Evolutionary conservation across 2,888 invertebrate genomes (phyloP), one percentile per base, ranked within the genome.

Genomic region (Eupithecia abbreviata): DNA sequence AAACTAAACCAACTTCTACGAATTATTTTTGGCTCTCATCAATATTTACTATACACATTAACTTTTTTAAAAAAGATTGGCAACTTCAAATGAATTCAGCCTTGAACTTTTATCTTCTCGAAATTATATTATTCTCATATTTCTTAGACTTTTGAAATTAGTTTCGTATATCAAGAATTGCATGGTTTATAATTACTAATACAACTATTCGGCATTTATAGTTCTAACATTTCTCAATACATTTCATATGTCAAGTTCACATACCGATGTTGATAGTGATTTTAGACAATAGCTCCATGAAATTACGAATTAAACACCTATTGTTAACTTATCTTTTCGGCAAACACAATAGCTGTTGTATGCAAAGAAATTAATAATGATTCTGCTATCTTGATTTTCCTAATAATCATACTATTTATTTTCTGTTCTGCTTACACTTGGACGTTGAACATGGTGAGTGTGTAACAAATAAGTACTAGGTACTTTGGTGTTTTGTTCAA

Each of bases 371-470:
- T 82, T 82, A 83, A 80, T 77, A 86, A 84, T 82, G 80, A 82
- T 75, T 82, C 81, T 80, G 51, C 74, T 80, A 83, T 82, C 85
- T 85, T 84, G 84, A 87, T 90, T 86, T 87, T 83, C 83, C 79
- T 89, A 86, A 89, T 84, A 79, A 79, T 82, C 18, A 12, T 4
- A 12, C 30, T 87, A 88, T 85, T 88, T 68, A 45, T 83, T 90
- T 90, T 91, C 81, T 90, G 81, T 88, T 90, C 84, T 85, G 93
- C 93, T 79, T 85, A 85, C 91, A 81, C 83, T 83, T 83, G 82
- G 93, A 92, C 86, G 80, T 84, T 80, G 81, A 80, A 82, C 79
- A 83, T 85, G 93, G 94, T 93, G 89, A 93, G 93, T 93, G 80
- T 76, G 51, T 51, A 51, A 51, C 2, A 30, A 62, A 62, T 62